Evolutionary conservation across 2,113 vertebrate genomes (phyloP).

Genomic region (Pteronura brasiliensis): DNA sequence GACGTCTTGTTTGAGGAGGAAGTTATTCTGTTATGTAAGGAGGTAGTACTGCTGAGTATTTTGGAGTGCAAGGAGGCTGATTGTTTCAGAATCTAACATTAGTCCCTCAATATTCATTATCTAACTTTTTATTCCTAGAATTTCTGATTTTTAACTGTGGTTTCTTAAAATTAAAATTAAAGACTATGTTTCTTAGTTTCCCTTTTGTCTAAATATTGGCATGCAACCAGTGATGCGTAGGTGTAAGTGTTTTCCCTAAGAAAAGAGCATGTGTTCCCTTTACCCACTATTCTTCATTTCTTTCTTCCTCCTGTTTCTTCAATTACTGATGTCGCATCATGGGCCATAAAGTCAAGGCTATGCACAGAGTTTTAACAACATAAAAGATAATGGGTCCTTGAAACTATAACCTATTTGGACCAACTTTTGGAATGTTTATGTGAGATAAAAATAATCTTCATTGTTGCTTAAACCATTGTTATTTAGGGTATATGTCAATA

Average conservation of each 20-base stretch:
- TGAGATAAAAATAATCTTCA: not conserved
- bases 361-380: not conserved
- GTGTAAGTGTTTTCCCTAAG: not conserved
- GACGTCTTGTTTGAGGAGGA: not conserved
- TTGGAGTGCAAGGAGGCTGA: not conserved
- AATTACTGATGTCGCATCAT: not conserved
- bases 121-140: not conserved
- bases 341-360: not conserved
- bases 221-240: not conserved
- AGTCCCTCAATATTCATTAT: not conserved
- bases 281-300: not conserved
- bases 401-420: not conserved
- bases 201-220: not conserved
- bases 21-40: not conserved
- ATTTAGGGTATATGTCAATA: not conserved
- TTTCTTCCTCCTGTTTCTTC: not conserved
- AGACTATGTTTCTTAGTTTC: not conserved
- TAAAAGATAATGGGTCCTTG: not conserved
- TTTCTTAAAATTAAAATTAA: not conserved
- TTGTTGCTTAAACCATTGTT: not conserved
- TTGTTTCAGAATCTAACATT: not conserved
- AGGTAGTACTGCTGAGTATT: not conserved
- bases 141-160: not conserved
- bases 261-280: not conserved
- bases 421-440: not conserved